Evolutionary conservation across 37 sponge, comb jelly and placozoan genomes (phyloP).

Genomic region (Bolinopsis microptera): DNA sequence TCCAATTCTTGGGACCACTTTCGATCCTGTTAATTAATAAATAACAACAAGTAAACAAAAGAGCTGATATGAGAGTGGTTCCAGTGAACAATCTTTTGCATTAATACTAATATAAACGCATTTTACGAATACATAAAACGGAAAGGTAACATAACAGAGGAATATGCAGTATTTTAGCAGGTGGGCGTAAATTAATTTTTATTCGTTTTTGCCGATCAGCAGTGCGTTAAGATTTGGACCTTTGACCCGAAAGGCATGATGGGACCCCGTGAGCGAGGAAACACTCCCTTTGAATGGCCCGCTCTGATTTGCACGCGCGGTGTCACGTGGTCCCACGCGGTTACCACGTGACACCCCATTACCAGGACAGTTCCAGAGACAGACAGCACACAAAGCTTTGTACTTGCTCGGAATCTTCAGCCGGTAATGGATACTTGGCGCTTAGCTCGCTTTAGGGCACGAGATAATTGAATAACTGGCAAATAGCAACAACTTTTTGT

Average conservation of each 20-base stretch:
- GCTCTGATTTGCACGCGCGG: neutral
- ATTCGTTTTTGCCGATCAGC: neutral
- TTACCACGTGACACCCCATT: neutral
- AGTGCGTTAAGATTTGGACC: neutral
- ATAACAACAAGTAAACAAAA: no score
- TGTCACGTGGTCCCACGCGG: neutral
- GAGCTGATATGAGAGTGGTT: no score
- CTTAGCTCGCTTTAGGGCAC: neutral
- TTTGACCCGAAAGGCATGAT: neutral
- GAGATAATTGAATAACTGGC: neutral
- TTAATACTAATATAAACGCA: no score
- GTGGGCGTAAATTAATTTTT: neutral
- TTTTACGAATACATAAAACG: no score
- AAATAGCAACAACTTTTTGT: neutral
- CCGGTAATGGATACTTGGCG: neutral
- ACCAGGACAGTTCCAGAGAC: neutral
- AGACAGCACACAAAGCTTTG: neutral
- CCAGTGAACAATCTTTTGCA: no score
- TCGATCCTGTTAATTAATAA: no score
- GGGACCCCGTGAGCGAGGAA: neutral
- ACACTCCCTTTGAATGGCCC: neutral
- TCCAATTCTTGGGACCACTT: no score
- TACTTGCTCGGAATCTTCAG: neutral
- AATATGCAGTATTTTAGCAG: no score
- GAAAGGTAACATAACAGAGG: no score